These are phyloP conservation scores for Cossypha niveicapilla DNA, from an alignment of 2,797 vertebrate genomes.

Conservation along the genomic window DNA sequence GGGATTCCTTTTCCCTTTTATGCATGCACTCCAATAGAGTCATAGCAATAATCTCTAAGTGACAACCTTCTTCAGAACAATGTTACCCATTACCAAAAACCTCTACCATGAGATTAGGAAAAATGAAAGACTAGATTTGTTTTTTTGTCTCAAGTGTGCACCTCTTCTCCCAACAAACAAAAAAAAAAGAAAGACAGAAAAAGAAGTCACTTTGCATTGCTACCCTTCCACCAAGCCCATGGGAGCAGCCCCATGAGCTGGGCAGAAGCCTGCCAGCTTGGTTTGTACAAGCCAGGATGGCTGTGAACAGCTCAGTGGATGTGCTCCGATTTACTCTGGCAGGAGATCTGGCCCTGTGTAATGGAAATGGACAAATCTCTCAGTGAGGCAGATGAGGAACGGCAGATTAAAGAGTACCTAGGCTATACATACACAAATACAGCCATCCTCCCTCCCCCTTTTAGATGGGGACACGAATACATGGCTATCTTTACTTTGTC, in stretches of 20 bases:
- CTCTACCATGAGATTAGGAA: background rate
- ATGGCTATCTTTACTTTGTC: slow-evolving; percentile 85
- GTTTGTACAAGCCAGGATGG: background rate
- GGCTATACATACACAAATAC: background rate
- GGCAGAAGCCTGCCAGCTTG: background rate
- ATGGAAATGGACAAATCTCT: background rate
- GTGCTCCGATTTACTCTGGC: background rate
- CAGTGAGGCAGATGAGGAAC: background rate
- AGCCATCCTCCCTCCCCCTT: background rate
- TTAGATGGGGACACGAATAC: background rate
- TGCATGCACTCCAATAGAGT: background rate
- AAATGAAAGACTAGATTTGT: background rate
- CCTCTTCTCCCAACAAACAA: background rate
- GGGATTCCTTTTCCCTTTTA: background rate
- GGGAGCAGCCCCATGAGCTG: background rate
- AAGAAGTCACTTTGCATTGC: background rate
- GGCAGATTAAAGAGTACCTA: background rate
- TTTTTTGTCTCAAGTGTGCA: background rate
- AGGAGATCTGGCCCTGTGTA: background rate
- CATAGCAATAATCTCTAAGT: background rate
- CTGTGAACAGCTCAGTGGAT: background rate
- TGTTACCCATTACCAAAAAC: background rate
- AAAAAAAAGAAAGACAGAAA: background rate
- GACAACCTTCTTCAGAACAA: background rate
- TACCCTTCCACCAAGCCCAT: background rate